Conservation (phyloP, 2,888 invertebrate species). For the Taphrorychus bicolor region DNA sequence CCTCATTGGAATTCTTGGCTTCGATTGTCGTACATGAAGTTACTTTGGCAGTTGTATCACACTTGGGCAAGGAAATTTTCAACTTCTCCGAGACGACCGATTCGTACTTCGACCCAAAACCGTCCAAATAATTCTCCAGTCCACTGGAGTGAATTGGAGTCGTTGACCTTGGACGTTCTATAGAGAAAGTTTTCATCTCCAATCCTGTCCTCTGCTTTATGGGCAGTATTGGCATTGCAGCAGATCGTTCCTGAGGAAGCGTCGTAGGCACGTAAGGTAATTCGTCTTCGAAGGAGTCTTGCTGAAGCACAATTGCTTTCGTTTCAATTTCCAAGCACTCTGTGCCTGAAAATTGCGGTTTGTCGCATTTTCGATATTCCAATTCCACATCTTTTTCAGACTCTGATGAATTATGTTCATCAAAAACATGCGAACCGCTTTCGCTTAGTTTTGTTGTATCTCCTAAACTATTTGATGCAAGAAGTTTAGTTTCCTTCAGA, state of each 20-base stretch:
- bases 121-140: constrained; percentile 73
- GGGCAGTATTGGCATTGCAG: constrained; percentile 82
- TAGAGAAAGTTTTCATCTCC: constrained; percentile 72
- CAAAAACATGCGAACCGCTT: constrained; percentile 41
- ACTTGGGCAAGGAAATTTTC: constrained; percentile 18
- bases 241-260: constrained; percentile 82
- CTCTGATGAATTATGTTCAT: constrained; percentile 68
- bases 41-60: constrained; percentile 28
- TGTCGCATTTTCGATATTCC: constrained; percentile 54
- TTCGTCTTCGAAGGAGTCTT: constrained; percentile 85
- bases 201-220: constrained; percentile 72
- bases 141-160: constrained; percentile 76
- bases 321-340: constrained; percentile 72
- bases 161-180: constrained; percentile 76
- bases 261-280: constrained; percentile 91
- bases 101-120: constrained; percentile 49
- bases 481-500: constrained; percentile 23
- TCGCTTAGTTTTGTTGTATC: not conserved
- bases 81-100: constrained; percentile 41
- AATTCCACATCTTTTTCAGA: constrained; percentile 73
- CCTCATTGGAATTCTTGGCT: constrained; percentile 32
- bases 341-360: constrained; percentile 60
- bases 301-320: constrained; percentile 76
- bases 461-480: not conserved
- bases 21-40: constrained; percentile 21